Conservation (phyloP, 92 coral and sea anemone genomes). For the Paragorgia papillata region DNA sequence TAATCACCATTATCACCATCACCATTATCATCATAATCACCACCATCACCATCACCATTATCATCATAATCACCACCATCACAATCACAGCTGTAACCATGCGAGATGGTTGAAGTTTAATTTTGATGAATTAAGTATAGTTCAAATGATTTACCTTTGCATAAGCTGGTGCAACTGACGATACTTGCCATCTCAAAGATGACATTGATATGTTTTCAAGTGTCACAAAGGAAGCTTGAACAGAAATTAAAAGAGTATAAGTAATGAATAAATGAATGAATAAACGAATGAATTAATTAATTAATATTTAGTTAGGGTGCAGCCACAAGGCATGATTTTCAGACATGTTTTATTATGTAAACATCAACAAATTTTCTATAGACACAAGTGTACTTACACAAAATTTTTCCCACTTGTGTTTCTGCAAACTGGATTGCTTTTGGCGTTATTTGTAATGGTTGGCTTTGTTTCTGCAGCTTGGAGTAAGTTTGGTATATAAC, state of each 20-base stretch:
- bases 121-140: too few relatives aligned
- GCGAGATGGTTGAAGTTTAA: too few relatives aligned
- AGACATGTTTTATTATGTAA: too few relatives aligned
- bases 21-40: too few relatives aligned
- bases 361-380: not conserved
- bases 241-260: not conserved
- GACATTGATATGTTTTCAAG: constrained; percentile 60
- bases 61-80: too few relatives aligned
- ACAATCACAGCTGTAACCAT: too few relatives aligned
- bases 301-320: too few relatives aligned
- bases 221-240: constrained; percentile 58
- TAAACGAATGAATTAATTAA: not conserved
- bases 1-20: too few relatives aligned
- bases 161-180: constrained; percentile 97
- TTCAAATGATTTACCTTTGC: constrained; percentile 81
- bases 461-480: constrained; percentile 20
- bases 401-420: constrained; percentile 66
- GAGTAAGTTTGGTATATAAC: constrained; percentile 5
- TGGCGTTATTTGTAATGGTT: constrained; percentile 67
- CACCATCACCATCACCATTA: too few relatives aligned
- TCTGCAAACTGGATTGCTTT: constrained; percentile 69
- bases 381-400: constrained; percentile 53
- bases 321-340: too few relatives aligned
- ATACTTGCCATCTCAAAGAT: constrained; percentile 74
- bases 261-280: not conserved